phyloP scores from a whole-genome alignment of 2,797 vertebrate species.

The Macropodus opercularis region DNA sequence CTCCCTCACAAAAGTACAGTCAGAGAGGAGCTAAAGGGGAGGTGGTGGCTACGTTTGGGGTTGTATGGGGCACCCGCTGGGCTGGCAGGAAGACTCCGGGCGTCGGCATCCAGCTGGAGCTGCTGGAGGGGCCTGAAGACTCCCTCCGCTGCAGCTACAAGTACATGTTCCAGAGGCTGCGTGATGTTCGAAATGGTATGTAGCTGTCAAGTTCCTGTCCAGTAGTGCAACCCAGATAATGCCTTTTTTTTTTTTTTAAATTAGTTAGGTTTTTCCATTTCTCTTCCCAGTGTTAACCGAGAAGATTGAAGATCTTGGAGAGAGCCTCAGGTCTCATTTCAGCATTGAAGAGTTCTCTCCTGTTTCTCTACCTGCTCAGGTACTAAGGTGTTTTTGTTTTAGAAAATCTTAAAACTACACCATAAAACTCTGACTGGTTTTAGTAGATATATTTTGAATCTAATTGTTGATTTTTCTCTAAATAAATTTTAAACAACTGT shows the following conservation, averaged over 20 bases:
- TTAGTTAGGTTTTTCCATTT: background rate
- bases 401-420: background rate
- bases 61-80: conserved; percentile 82
- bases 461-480: too few relatives aligned
- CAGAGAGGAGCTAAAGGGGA: conserved; percentile 86
- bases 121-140: conserved; percentile 73
- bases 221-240: too few relatives aligned
- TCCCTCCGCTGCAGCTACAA: conserved; percentile 84
- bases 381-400: conserved; percentile 46
- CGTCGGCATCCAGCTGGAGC: conserved; percentile 53
- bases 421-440: background rate
- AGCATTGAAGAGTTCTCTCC: conserved; percentile 88
- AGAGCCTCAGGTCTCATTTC: conserved; percentile 83
- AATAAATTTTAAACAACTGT: too few relatives aligned
- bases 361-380: conserved; percentile 85
- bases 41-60: conserved; percentile 86
- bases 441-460: background rate
- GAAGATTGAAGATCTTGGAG: conserved; percentile 90
- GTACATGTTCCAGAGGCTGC: conserved; percentile 92
- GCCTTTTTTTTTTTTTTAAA: background rate
- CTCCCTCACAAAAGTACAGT: conserved; percentile 91
- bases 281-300: conserved; percentile 79
- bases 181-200: conserved; percentile 83
- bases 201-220: background rate
- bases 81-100: conserved; percentile 60